These are phyloP conservation scores for Vidua chalybeata DNA, from an alignment of 2,113 vertebrate genomes.

Conservation along the genomic window DNA sequence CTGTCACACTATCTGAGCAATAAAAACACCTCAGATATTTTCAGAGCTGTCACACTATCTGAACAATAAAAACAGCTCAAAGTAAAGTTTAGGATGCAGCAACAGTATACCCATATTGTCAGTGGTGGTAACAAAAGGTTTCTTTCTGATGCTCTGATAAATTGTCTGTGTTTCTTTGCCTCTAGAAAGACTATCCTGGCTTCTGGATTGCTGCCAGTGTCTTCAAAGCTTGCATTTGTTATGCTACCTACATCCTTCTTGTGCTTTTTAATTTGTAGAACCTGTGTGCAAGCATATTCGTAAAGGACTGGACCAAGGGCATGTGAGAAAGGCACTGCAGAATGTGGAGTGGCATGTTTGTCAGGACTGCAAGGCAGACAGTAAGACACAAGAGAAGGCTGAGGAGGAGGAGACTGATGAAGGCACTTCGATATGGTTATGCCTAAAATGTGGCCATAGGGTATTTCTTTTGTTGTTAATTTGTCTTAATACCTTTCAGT, in stretches of 20 bases:
- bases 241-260: not conserved
- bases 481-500: not conserved
- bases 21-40: not conserved
- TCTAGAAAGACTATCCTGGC: not conserved
- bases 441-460: slow-evolving; percentile 94
- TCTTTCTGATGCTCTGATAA: not conserved
- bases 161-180: not conserved
- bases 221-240: not conserved
- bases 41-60: not conserved
- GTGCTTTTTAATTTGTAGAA: slow-evolving; percentile 67
- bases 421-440: slow-evolving; percentile 83
- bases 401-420: slow-evolving; percentile 71
- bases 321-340: slow-evolving; percentile 81
- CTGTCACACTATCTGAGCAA: not conserved
- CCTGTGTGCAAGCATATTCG: slow-evolving; percentile 84
- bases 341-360: slow-evolving; percentile 81
- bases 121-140: not conserved
- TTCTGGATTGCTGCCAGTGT: not conserved
- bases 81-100: not conserved
- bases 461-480: slow-evolving; percentile 73
- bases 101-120: not conserved
- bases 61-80: not conserved
- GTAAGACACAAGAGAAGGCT: slow-evolving; percentile 57
- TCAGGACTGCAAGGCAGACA: slow-evolving; percentile 84
- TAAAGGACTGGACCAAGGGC: slow-evolving; percentile 86